A percentile compares a stretch with the other conserved stretches of the same genome.
phyloP scores from a whole-genome alignment of 2,888 invertebrate species.

The Meteorus cinctellus region DNA sequence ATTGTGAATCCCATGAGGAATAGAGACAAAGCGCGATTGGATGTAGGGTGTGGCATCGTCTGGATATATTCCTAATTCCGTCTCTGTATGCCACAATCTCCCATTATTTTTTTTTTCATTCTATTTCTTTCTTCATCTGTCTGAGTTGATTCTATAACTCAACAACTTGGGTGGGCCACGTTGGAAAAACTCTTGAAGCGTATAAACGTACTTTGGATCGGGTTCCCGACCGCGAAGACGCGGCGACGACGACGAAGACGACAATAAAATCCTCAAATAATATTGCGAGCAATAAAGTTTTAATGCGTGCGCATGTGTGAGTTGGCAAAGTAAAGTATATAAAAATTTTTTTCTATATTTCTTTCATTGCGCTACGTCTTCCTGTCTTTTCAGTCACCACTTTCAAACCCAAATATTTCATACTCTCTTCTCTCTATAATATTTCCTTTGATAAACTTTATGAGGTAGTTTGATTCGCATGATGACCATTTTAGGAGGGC shows the following conservation, averaged over 20 bases:
- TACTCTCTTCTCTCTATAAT: slow-evolving; percentile 41
- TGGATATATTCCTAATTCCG: slow-evolving; percentile 9
- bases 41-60: background rate
- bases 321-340: slow-evolving; percentile 19
- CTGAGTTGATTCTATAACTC: slow-evolving; percentile 14
- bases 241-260: slow-evolving; percentile 49
- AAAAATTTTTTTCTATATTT: background rate
- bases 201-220: background rate
- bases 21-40: slow-evolving; percentile 10
- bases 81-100: background rate
- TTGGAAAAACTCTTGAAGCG: slow-evolving; percentile 45
- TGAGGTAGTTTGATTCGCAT: slow-evolving; percentile 61
- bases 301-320: slow-evolving; percentile 44
- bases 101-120: background rate
- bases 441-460: slow-evolving; percentile 64
- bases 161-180: slow-evolving; percentile 51
- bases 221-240: slow-evolving; percentile 46
- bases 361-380: background rate
- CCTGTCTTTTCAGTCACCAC: background rate
- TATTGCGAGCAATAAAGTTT: slow-evolving; percentile 63
- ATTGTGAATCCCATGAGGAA: slow-evolving; percentile 6
- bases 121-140: background rate
- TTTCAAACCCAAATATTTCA: background rate
- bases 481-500: slow-evolving; percentile 45
- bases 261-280: slow-evolving; percentile 67